phyloP scores from a whole-genome alignment of 2,888 invertebrate species.

The Altica lythri region DNA sequence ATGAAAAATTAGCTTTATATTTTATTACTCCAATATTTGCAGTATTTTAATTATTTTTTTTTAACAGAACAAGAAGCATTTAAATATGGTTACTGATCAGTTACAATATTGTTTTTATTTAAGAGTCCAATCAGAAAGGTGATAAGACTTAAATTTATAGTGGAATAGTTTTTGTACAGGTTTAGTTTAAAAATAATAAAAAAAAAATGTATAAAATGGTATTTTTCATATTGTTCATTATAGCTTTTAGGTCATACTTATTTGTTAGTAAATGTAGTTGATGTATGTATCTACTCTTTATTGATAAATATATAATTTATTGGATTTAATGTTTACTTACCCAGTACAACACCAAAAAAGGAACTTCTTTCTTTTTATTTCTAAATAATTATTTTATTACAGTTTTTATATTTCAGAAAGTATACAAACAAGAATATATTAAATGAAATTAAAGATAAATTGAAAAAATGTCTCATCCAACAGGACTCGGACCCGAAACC shows the following conservation, averaged over 20 bases:
- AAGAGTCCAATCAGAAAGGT: conserved; percentile 20
- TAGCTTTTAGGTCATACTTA: conserved; percentile 26
- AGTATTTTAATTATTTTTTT: not conserved
- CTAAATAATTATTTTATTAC: too few relatives aligned
- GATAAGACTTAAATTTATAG: conserved; percentile 33
- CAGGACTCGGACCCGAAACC: too few relatives aligned
- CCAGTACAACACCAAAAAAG: not conserved
- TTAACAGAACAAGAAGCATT: conserved; percentile 7
- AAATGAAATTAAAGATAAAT: too few relatives aligned
- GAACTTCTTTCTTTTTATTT: not conserved
- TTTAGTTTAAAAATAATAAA: conserved; percentile 33
- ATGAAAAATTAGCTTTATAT: too few relatives aligned
- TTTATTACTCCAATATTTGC: not conserved
- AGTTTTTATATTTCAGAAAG: too few relatives aligned
- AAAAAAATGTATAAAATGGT: conserved; percentile 28
- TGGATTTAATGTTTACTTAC: conserved; percentile 11
- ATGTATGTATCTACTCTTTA: conserved; percentile 15
- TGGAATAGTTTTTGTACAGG: conserved; percentile 41
- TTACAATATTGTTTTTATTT: conserved; percentile 17
- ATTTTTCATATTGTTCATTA: conserved; percentile 37
- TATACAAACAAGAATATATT: too few relatives aligned
- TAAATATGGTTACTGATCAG: not conserved
- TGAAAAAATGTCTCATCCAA: too few relatives aligned
- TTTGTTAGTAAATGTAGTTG: conserved; percentile 6
- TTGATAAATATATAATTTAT: conserved; percentile 21